phyloP scores from a whole-genome alignment of 2,113 vertebrate genomes.

The Argyrosomus japonicus region DNA sequence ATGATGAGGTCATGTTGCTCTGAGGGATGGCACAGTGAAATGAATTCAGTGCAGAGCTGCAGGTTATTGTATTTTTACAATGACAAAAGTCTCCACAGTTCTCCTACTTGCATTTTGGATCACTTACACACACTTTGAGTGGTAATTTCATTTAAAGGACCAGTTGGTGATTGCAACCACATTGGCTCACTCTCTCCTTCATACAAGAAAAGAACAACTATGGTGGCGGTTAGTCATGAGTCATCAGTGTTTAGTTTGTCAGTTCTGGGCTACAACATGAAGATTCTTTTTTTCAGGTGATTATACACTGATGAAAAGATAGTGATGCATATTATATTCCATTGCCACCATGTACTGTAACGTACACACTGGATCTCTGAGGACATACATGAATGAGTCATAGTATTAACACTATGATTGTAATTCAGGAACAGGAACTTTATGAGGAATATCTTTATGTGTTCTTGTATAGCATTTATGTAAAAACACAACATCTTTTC shows the following conservation, averaged over 20 bases:
- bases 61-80: slow-evolving; percentile 1
- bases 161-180: no score
- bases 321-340: no score
- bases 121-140: not conserved
- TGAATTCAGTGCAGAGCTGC: not conserved
- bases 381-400: not conserved
- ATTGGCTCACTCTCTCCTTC: no score
- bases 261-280: no score
- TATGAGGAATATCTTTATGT: not conserved
- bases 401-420: not conserved
- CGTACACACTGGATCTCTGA: no score
- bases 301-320: no score
- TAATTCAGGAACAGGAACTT: no score
- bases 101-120: not conserved
- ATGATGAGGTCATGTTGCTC: slow-evolving; percentile 59
- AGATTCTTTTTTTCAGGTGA: no score
- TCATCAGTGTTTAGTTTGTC: no score
- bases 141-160: not conserved
- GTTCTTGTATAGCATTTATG: not conserved
- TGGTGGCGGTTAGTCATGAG: no score
- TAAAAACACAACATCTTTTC: not conserved
- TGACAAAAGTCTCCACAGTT: not conserved
- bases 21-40: slow-evolving; percentile 4
- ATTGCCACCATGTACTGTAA: no score
- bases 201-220: no score